These are phyloP conservation scores for Sebastes jordani DNA, from an alignment of 2,797 vertebrate species.

Conservation along the genomic window DNA sequence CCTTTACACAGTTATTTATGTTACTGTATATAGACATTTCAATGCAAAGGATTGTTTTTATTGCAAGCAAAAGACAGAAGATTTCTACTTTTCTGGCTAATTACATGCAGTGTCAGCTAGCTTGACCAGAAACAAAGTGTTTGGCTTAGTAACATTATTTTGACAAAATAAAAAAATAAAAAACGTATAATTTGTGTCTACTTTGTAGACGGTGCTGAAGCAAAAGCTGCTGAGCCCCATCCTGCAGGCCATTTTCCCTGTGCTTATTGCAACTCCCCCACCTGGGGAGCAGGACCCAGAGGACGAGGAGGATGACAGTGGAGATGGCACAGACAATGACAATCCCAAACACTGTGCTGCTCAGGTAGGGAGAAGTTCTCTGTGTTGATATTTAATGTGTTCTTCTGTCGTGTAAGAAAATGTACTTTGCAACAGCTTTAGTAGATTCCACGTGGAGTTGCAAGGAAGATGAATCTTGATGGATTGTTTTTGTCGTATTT, in stretches of 20 bases:
- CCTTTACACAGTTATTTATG: not conserved
- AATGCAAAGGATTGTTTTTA: not conserved
- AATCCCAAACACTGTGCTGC: conserved; percentile 83
- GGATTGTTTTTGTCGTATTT: not conserved
- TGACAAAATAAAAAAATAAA: not conserved
- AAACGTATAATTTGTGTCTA: not conserved
- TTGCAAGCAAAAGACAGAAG: not conserved
- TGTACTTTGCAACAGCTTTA: not conserved
- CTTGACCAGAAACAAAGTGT: not conserved
- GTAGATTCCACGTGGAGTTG: not conserved
- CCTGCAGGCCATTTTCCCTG: conserved; percentile 86
- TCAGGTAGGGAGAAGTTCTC: conserved; percentile 63
- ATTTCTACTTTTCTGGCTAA: not conserved
- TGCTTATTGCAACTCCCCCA: conserved; percentile 85
- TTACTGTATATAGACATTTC: not conserved
- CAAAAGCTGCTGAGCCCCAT: conserved; percentile 87
- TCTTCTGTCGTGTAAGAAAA: not conserved
- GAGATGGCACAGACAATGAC: conserved; percentile 75
- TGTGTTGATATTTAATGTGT: not conserved
- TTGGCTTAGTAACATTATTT: not conserved
- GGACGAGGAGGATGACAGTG: conserved; percentile 84
- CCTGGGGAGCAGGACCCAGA: conserved; percentile 89
- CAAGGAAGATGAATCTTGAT: not conserved
- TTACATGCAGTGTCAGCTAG: too few relatives aligned
- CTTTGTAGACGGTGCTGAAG: conserved; percentile 85